These are phyloP conservation scores for Macquaria ambigua DNA, from an alignment of 2,113 vertebrate species.

Conservation along the genomic window DNA sequence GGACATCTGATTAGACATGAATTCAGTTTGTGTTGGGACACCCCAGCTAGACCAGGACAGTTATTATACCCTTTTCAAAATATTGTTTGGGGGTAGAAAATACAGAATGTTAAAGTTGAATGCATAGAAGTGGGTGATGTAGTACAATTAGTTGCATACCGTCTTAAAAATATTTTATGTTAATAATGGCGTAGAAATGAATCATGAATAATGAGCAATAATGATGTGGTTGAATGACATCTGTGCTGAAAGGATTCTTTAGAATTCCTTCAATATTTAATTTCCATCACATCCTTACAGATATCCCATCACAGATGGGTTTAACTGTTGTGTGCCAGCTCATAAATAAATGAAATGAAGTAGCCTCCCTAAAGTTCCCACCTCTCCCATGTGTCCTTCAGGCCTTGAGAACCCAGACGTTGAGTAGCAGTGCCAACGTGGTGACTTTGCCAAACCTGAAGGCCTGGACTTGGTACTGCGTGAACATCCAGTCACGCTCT, in stretches of 20 bases:
- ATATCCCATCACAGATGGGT: background rate
- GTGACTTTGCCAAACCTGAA: conserved; percentile 67
- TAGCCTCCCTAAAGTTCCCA: background rate
- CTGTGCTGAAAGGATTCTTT: background rate
- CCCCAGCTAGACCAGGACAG: too few relatives aligned
- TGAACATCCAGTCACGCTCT: conserved; percentile 61
- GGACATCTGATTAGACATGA: background rate
- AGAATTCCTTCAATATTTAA: background rate
- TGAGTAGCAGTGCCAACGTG: conserved; percentile 17
- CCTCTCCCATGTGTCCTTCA: conserved; percentile 6
- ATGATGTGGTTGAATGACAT: background rate
- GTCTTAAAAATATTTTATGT: too few relatives aligned
- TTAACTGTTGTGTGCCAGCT: background rate
- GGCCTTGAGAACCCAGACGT: background rate
- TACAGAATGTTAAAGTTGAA: background rate
- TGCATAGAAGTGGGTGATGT: background rate
- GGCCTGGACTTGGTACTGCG: conserved; percentile 76
- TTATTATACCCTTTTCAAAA: too few relatives aligned
- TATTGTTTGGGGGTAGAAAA: background rate
- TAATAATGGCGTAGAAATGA: background rate
- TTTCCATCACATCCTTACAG: too few relatives aligned
- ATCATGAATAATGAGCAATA: background rate
- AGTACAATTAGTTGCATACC: too few relatives aligned
- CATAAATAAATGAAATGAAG: background rate
- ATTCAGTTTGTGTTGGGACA: background rate